phyloP scores from a whole-genome alignment of 2,797 vertebrate genomes.

The Distichodus sexfasciatus region DNA sequence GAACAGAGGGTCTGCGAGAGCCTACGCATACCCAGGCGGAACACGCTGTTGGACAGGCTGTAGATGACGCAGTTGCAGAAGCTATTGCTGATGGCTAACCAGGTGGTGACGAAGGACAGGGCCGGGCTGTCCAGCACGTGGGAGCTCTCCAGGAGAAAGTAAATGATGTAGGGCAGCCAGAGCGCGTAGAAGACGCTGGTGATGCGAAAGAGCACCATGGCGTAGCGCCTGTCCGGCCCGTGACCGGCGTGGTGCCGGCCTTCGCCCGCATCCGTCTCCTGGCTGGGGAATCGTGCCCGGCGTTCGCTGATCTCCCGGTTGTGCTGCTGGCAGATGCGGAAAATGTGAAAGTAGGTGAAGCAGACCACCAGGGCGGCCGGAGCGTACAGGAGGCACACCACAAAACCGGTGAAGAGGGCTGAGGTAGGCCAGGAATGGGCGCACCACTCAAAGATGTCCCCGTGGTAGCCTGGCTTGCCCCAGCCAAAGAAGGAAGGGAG shows the following conservation, averaged over 20 bases:
- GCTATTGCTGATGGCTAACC: constrained; percentile 99
- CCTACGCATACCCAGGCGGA: constrained; percentile 91
- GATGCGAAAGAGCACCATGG: constrained; percentile 97
- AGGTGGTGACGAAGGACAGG: constrained; percentile 95
- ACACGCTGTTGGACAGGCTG: constrained; percentile 97
- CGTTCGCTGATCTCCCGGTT: constrained; percentile 96
- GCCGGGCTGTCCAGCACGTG: constrained; percentile 89
- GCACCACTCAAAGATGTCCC: constrained; percentile 98
- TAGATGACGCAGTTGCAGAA: constrained; percentile 99
- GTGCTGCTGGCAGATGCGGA: constrained; percentile 97
- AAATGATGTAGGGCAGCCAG: constrained; percentile 98
- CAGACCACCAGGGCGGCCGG: constrained; percentile 95
- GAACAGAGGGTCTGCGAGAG: constrained; percentile 92
- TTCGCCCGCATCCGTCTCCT: constrained; percentile 87
- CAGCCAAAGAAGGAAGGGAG: constrained; percentile 96
- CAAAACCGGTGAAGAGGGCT: constrained; percentile 94
- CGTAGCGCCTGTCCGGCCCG: constrained; percentile 90
- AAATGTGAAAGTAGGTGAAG: constrained; percentile 98
- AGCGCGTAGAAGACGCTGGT: constrained; percentile 98
- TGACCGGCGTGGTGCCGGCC: constrained; percentile 80
- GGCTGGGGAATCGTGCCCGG: constrained; percentile 91
- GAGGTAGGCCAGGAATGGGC: constrained; percentile 96
- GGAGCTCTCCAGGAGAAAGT: constrained; percentile 96
- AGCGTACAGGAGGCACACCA: constrained; percentile 95
- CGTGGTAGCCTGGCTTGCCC: constrained; percentile 98